Base-by-base conservation (phyloP, 2,888 invertebrate species). In the Leptinotarsa tumamoca region DNA sequence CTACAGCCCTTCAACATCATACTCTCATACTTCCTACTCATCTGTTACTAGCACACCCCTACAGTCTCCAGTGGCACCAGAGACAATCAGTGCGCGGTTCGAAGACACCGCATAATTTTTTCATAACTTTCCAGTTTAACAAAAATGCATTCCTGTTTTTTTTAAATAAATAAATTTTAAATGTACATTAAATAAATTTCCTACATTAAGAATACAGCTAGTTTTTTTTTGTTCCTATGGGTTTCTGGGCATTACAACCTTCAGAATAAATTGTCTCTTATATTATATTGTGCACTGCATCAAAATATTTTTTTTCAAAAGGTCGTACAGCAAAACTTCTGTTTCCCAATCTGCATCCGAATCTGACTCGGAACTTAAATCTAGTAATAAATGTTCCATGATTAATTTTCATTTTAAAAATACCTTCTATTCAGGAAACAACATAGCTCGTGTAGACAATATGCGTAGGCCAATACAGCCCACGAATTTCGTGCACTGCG, bases 211-310 rank as follows among this genome's bases (percentile, higher is more conserved):
- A 71, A 66, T 51, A 66, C 27, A 63, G 71, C 71, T 72, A 67
- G 72, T 72, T 72, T 72, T 51, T 72, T 72, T 72, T 67, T 7
- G 52, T 54, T 66, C 52, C 72, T 63, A 54, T 72, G 33, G 72
- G 67, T 66, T 4, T 51, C 33, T 61, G 23, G n/a, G 66, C 71
- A 43, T 71, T 43, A 71, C 71, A 71, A 63, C 63, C 27, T 71
- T 50, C 43, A 17, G 71, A 33, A n/a, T 71, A 18, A 61, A 71
- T 56, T 63, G 66, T 23, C n/a, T 61, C 27, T n/a, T n/a, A 61
- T n/a, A 13, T 52, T 1, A 14, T 7, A 15, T 63, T 15, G 33
- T 27, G 18, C 18, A 18, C 18, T 18, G 18, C 18, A 18, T 18
- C 1, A 18, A 18, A 18, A 0, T 33, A 4, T 5, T 33, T 33